phyloP scores from a whole-genome alignment of 2,113 vertebrate genomes.

The Rana temporaria region DNA sequence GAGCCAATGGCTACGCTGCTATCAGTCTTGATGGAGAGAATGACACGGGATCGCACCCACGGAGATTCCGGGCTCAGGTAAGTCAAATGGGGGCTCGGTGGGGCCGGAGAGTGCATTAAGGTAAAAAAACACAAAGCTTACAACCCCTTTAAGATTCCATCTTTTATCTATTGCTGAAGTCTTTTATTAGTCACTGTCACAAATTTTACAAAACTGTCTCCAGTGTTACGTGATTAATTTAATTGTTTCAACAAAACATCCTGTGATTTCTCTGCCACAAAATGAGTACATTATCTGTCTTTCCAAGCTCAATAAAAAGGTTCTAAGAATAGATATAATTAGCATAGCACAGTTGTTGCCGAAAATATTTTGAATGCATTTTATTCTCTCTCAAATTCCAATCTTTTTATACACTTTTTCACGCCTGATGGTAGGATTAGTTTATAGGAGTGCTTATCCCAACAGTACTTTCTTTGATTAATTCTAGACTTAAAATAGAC shows the following conservation, averaged over 20 bases:
- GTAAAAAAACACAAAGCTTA: too few species aligned
- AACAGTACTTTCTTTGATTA: background rate
- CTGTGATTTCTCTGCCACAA: conserved; percentile 8
- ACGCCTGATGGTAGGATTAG: background rate
- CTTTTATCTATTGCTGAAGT: background rate
- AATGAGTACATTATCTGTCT: background rate
- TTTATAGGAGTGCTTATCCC: background rate
- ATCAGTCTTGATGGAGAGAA: too few species aligned
- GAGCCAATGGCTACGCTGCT: too few species aligned
- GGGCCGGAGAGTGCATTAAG: too few species aligned
- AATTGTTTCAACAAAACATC: background rate
- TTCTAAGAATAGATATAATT: conserved; percentile 9
- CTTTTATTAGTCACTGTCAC: too few species aligned
- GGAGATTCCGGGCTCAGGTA: too few species aligned
- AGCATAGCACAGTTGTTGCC: conserved; percentile 5
- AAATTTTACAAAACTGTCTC: background rate
- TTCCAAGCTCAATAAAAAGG: background rate
- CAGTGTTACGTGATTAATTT: conserved; percentile 5
- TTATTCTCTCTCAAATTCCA: background rate
- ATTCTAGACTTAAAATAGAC: conserved; percentile 5
- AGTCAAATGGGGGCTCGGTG: too few species aligned
- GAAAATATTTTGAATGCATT: conserved; percentile 18
- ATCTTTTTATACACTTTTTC: background rate
- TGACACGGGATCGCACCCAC: too few species aligned
- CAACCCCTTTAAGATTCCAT: too few species aligned